A percentile compares a stretch with the other conserved stretches of the same genome.
These are phyloP conservation scores for Crotalus horridus DNA, from an alignment of 2,113 vertebrate species.

Conservation along the genomic window DNA sequence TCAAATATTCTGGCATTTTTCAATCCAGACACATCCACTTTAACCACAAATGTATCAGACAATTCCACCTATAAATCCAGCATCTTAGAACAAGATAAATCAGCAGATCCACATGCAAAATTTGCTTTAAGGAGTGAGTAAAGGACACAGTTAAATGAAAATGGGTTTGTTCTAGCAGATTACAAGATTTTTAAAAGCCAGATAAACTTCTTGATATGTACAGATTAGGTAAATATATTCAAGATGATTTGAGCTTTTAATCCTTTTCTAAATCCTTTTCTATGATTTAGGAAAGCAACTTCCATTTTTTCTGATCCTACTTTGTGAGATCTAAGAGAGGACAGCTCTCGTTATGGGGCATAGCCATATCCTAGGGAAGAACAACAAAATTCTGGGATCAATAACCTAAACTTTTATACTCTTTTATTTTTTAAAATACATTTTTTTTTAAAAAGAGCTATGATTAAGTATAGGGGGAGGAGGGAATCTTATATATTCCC, in stretches of 20 bases:
- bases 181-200: neutral
- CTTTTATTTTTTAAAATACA: neutral
- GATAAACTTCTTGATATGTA: neutral
- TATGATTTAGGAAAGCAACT: neutral
- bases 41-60: constrained; percentile 30
- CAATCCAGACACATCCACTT: neutral
- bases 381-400: neutral
- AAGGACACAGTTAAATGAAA: neutral
- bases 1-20: neutral
- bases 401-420: neutral
- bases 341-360: neutral
- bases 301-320: neutral
- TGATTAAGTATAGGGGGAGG: neutral
- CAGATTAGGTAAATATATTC: neutral
- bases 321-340: neutral
- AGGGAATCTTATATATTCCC: neutral
- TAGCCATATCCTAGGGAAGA: neutral
- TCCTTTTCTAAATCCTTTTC: neutral
- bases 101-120: constrained; percentile 29
- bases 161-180: neutral
- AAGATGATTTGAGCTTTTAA: neutral
- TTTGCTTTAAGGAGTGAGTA: constrained; percentile 1
- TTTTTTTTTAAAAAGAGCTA: neutral
- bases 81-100: constrained; percentile 15
- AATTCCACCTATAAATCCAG: constrained; percentile 23